Conservation (phyloP, 2,113 vertebrate species). For the Chloebia gouldiae region DNA sequence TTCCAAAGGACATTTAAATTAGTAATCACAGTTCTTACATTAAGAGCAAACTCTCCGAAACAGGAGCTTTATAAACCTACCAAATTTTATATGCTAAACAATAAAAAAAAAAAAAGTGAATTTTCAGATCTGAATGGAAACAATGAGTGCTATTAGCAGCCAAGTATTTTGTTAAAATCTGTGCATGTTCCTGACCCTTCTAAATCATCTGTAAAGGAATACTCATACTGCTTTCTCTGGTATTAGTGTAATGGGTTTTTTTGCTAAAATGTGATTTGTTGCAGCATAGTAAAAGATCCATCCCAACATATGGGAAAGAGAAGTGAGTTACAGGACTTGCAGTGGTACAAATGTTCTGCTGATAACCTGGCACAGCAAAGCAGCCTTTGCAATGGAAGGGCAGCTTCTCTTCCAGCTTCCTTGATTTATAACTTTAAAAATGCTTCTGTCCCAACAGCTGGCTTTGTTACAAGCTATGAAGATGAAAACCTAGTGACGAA, state of each 20-base stretch:
- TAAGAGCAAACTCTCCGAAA: background rate
- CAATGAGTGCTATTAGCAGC: background rate
- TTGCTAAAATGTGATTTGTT: background rate
- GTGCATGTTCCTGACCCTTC: background rate
- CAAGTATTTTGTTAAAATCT: background rate
- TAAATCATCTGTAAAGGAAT: background rate
- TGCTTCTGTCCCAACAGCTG: background rate
- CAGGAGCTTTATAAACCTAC: background rate
- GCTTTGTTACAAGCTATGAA: background rate
- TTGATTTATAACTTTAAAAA: background rate
- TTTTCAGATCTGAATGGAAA: background rate
- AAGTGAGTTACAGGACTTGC: background rate
- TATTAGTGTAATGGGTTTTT: background rate
- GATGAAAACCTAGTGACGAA: background rate
- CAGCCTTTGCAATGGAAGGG: background rate
- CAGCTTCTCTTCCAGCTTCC: background rate
- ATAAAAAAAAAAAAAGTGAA: background rate
- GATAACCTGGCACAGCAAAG: background rate
- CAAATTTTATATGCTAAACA: background rate
- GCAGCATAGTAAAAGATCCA: background rate
- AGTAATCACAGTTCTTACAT: background rate
- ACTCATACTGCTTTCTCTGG: background rate
- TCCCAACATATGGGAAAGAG: background rate
- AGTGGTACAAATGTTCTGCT: background rate
- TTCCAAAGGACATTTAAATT: conserved; percentile 9